phyloP scores from a whole-genome alignment of 2,797 vertebrate species.

The Myotis findleyi region DNA sequence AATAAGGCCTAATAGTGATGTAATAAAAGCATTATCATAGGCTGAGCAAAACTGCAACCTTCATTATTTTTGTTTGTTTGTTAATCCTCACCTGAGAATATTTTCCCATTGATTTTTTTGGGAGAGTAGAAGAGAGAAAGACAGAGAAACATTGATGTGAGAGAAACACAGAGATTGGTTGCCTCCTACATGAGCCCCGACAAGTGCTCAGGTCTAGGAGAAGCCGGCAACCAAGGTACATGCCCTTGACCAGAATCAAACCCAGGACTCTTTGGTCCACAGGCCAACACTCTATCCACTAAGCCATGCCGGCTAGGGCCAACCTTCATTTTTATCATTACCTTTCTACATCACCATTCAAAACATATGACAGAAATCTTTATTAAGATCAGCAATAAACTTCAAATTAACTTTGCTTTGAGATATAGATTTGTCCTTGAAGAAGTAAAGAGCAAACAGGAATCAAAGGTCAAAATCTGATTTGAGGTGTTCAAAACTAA shows the following conservation, averaged over 20 bases:
- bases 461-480: conserved; percentile 46
- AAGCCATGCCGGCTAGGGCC: too few relatives aligned
- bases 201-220: too few relatives aligned
- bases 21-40: not conserved
- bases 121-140: too few relatives aligned
- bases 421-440: not conserved
- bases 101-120: too few relatives aligned
- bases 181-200: too few relatives aligned
- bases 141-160: too few relatives aligned
- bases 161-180: too few relatives aligned
- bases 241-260: too few relatives aligned
- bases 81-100: too few relatives aligned
- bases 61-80: not conserved
- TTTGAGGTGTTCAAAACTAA: not conserved
- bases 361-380: conserved; percentile 34
- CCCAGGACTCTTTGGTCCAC: too few relatives aligned
- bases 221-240: too few relatives aligned
- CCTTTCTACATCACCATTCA: not conserved
- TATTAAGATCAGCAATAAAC: not conserved
- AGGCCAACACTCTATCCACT: too few relatives aligned
- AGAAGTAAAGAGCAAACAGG: not conserved
- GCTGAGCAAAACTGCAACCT: conserved; percentile 8
- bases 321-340: not conserved
- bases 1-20: not conserved
- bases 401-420: conserved; percentile 39